Percentiles rank a stretch among this genome's conserved stretches.
phyloP scores from a whole-genome alignment of 2,113 vertebrate genomes.

The Gallinago undulata region DNA sequence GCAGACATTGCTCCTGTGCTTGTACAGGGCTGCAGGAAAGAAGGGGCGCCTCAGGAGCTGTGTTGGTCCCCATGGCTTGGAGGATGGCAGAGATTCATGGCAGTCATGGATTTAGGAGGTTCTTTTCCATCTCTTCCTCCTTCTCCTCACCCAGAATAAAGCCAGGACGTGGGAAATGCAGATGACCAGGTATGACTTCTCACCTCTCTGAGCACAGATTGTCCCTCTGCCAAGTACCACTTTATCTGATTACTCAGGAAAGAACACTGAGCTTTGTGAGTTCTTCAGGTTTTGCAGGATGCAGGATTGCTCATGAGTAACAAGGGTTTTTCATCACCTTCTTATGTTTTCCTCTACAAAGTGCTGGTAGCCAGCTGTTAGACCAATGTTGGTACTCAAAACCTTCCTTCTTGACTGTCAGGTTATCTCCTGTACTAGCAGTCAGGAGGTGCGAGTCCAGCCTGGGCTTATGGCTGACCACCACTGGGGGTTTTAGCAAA shows the following conservation, averaged over 20 bases:
- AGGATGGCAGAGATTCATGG: neutral
- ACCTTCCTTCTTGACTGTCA: neutral
- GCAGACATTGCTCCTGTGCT: neutral
- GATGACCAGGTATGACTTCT: neutral
- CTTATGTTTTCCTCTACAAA: neutral
- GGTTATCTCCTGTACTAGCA: neutral
- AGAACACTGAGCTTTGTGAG: neutral
- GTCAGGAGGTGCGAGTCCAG: neutral
- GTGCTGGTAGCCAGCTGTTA: neutral
- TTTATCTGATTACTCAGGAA: neutral
- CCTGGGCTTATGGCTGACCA: neutral
- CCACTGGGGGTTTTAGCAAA: rapidly evolving
- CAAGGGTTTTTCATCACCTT: neutral
- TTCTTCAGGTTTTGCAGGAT: neutral
- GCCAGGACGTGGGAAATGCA: neutral
- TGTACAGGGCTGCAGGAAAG: neutral
- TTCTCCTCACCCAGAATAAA: neutral
- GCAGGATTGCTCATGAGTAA: neutral
- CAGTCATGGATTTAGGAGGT: neutral
- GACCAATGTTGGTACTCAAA: neutral
- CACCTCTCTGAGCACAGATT: neutral
- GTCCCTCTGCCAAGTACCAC: neutral
- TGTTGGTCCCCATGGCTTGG: rapidly evolving
- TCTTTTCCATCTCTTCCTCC: neutral
- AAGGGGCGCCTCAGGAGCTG: neutral